phyloP scores from a whole-genome alignment of 2,888 invertebrate species.

The Parnassius orleans region DNA sequence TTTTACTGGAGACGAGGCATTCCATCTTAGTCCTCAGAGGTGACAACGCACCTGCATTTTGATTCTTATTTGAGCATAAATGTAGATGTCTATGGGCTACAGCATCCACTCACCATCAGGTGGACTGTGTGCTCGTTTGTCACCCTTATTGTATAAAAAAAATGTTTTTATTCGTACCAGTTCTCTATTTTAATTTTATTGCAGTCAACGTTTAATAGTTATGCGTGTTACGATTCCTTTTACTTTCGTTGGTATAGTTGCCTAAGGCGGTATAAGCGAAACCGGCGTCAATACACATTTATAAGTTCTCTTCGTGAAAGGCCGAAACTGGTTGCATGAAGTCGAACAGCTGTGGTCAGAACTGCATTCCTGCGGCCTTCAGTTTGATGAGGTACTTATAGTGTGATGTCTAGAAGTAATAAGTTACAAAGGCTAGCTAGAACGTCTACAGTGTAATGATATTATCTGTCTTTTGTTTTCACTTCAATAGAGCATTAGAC shows the following conservation, averaged over 20 bases:
- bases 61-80: too few species aligned
- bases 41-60: too few species aligned
- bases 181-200: constrained; percentile 16
- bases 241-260: constrained; percentile 45
- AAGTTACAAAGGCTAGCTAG: constrained; percentile 8
- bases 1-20: too few species aligned
- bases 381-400: constrained; percentile 18
- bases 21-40: too few species aligned
- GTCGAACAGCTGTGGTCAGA: constrained; percentile 51
- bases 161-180: not conserved
- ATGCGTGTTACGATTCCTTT: constrained; percentile 33
- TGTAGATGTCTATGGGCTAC: too few species aligned
- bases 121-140: too few species aligned
- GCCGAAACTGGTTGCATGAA: constrained; percentile 60
- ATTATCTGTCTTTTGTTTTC: constrained; percentile 10
- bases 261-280: constrained; percentile 34
- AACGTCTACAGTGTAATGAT: constrained; percentile 4
- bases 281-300: constrained; percentile 30
- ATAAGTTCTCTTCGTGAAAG: constrained; percentile 27
- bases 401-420: constrained; percentile 19
- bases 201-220: constrained; percentile 30
- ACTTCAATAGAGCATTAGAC: constrained; percentile 6
- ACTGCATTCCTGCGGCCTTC: constrained; percentile 34
- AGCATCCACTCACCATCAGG: too few species aligned
- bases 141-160: not conserved